Conservation (phyloP, 2,113 vertebrate genomes). For the Xiphophorus hellerii region DNA sequence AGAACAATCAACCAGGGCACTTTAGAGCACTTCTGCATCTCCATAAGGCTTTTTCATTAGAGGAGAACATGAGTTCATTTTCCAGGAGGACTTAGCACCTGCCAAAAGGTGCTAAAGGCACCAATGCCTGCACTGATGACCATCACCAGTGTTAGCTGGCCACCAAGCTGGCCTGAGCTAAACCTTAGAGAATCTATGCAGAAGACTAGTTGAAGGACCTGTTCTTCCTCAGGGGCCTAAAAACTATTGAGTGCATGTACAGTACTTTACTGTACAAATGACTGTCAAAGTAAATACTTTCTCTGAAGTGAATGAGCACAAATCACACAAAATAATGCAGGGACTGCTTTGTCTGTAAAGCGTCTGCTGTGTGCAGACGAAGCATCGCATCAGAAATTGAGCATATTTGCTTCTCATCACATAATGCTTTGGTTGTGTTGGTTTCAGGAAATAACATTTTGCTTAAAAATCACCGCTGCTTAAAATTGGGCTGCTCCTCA, state of each 20-base stretch:
- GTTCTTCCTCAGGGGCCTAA: too few relatives aligned
- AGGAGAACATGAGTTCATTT: not conserved
- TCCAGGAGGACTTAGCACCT: not conserved
- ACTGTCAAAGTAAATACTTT: too few relatives aligned
- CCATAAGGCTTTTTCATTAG: not conserved
- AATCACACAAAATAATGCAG: too few relatives aligned
- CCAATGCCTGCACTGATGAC: not conserved
- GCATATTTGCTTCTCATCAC: not conserved
- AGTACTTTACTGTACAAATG: too few relatives aligned
- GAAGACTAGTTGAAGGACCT: too few relatives aligned
- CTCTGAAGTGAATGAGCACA: too few relatives aligned
- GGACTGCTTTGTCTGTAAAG: too few relatives aligned
- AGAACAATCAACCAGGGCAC: not conserved
- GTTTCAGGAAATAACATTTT: too few relatives aligned
- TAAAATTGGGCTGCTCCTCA: not conserved
- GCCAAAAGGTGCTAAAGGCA: not conserved
- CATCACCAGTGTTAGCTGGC: not conserved
- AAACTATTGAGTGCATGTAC: too few relatives aligned
- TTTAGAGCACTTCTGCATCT: not conserved
- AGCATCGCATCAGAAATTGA: not conserved
- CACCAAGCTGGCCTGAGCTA: not conserved
- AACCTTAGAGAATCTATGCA: not conserved
- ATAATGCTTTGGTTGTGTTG: too few relatives aligned
- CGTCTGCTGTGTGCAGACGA: not conserved
- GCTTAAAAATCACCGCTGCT: not conserved